Evolutionary conservation across 2,797 vertebrate genomes (phyloP), one percentile per base, ranked within the genome.

Genomic region (Pterois miles): DNA sequence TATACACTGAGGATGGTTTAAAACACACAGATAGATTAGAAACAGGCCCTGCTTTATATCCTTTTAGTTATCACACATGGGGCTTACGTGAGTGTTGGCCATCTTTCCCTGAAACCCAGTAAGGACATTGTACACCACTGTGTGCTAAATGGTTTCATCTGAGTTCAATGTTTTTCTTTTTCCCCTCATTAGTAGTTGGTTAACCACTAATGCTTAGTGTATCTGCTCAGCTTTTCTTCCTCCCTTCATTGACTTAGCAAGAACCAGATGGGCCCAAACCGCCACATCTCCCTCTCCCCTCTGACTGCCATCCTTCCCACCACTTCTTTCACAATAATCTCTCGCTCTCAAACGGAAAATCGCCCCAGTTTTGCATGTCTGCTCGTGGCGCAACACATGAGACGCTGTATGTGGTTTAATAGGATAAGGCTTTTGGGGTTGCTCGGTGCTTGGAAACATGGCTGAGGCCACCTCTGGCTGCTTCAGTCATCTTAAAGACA

Each of bases 151-250:
- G 83, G 90, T 92, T 95, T 93, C 91, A 94, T 95, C 90, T 92
- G 92, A 94, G 89, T 86, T 88, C 91, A 87, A 40, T 94, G 94
- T 94, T 95, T 95, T 93, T 90, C 89, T 93, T 95, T 91, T 92
- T 86, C 91, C 93, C 94, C 94, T 94, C 94, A 94, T 95, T 95
- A 95, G 93, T 92, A 90, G 85, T 90, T 92, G 94, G 95, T 95
- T 95, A 94, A 95, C 93, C 93, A 56, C 95, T 95, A 95, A 96
- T 93, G 90, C 92, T 86, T 57, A 73, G 92, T 91, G 87, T 91
- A 94, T 95, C 92, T 93, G 91, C 91, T 93, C 78, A 60, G 83
- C 91, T 91, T 89, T 91, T 92, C 87, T 86, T 87, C 87, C 86
- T 92, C 82, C 86, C 80, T 85, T 89, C 85, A 88, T 86, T 86